Conservation (phyloP, 2,888 invertebrate species). For the Bembecia ichneumoniformis region DNA sequence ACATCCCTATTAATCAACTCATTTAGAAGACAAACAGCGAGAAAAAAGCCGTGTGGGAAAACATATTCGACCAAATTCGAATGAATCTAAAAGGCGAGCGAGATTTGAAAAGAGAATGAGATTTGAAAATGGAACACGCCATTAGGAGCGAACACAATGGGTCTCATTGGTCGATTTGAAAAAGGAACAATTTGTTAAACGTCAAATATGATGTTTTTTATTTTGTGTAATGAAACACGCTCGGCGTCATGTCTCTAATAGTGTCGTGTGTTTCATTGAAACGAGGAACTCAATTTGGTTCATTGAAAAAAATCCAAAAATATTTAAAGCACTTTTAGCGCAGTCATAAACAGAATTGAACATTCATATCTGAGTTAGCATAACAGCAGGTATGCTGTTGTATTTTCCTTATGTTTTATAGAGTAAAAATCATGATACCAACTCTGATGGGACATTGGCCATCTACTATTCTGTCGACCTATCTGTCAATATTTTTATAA, state of each 20-base stretch:
- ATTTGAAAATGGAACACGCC: constrained; percentile 72
- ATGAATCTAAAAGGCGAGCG: constrained; percentile 66
- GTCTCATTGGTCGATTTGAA: constrained; percentile 73
- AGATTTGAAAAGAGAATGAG: constrained; percentile 72
- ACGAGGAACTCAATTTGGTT: not conserved
- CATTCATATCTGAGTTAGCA: too few relatives aligned
- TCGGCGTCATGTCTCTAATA: constrained; percentile 37
- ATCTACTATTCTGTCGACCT: too few relatives aligned
- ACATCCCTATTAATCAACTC: constrained; percentile 67
- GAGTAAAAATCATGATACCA: too few relatives aligned
- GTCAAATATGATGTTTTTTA: constrained; percentile 70
- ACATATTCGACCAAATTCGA: constrained; percentile 62
- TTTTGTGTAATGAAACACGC: constrained; percentile 61
- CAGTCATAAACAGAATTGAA: too few relatives aligned
- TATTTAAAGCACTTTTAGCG: too few relatives aligned
- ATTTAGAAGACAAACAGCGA: constrained; percentile 56
- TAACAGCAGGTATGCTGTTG: too few relatives aligned
- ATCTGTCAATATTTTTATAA: too few relatives aligned
- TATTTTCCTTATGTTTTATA: too few relatives aligned
- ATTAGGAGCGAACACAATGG: constrained; percentile 68
- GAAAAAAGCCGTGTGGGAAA: constrained; percentile 64
- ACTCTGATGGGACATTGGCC: too few relatives aligned
- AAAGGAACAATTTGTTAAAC: constrained; percentile 74
- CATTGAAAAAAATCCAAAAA: too few relatives aligned
- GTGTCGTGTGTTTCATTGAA: not conserved